Evolutionary conservation across 2,113 vertebrate species (phyloP), one percentile per base, ranked within the genome.

Genomic region (Ictalurus punctatus): DNA sequence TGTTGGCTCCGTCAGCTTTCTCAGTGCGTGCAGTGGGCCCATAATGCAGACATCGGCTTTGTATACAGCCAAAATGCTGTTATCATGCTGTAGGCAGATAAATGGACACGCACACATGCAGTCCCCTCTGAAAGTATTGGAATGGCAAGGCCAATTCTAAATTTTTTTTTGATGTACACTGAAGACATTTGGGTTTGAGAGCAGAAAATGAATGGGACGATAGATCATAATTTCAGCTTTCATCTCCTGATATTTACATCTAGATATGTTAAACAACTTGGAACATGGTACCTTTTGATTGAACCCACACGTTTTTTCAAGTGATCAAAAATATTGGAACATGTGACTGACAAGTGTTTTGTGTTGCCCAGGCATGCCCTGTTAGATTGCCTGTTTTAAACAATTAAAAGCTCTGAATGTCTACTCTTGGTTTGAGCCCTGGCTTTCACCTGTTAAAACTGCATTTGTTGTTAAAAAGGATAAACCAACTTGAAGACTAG

Each of bases 1-100:
- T 69, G 52, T 1, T 84, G 63, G 37, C 80, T 88, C 59, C 37
- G 69, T 84, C 71, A 19, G 71, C 34, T 63, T 84, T 76, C 44
- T 65, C 37, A 78, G 6, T 2, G 1, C 37, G 27, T 74, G 48
- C 48, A 56, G 10, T 56, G 54, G 34, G 63, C 25, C 25, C 23
- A 59, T 48, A 74, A 74, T 63, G 76, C 79, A 71, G 82, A 54
- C 67, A 14, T 40, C 16, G 21, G 6, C 54, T 71, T 81, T 76
- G 19, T 78, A 65, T 78, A 78, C 71, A 76, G 37, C 14, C 52
- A 21, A 59, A 83, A 83, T 61, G 10, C 58, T 65, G 63, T 74
- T 59, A 48, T 84, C 80, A 30, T 34, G 19, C 76, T 81, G 78
- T 25, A 82, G 21, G 21, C 30, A 58, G 27, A 81, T 1, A 69